Base-by-base conservation (phyloP, 1,140 invertebrate species). In the Neelides sp. region DNA sequence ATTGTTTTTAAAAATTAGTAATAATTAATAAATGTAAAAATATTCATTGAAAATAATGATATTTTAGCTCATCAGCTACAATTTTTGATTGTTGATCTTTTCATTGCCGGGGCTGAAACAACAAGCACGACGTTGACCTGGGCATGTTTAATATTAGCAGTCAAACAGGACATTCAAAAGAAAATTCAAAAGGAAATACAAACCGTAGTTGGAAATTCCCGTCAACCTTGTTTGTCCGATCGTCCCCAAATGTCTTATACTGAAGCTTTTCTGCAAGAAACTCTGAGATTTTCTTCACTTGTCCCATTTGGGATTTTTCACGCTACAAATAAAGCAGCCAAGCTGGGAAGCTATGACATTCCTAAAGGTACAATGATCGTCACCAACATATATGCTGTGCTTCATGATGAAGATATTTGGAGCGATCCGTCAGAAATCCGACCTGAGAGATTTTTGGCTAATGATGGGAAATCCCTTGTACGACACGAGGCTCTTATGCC, bases 281-380 rank as follows among this genome's bases (percentile, higher is more conserved):
- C 78, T 0, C 62, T 86, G 1, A 71, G 85, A 26, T 77, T 84
- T 67, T 85, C 86, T 57, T 79, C 79, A 72, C 78, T 80, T 5
- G 71, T 80, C 58, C 81, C 81, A 0, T 78, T 86, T 64, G 78
- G 79, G n/a, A 73, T 86, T 26, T 83, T 84, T 0, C 85, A 86
- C 66, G 73, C 83, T 42, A 81, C 83, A 2, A 57, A 82, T 0
- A 75, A 70, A 57, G 75, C 84, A 50, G 83, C 81, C 0, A 72
- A 67, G 0, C 64, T 87, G 3, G 69, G 73, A 50, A 83, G 82
- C 35, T 80, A 82, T 59, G n/a, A 12, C 1, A 54, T 71, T 19
- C 68, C 69, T 8, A 62, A 63, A 46, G 65, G 62, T 23, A 55
- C 67, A 4, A 57, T 65, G 1, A 54, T 71, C 12, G 48, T 68